Conservation (phyloP, 1,140 invertebrate species). For the Chlorops oryzae region DNA sequence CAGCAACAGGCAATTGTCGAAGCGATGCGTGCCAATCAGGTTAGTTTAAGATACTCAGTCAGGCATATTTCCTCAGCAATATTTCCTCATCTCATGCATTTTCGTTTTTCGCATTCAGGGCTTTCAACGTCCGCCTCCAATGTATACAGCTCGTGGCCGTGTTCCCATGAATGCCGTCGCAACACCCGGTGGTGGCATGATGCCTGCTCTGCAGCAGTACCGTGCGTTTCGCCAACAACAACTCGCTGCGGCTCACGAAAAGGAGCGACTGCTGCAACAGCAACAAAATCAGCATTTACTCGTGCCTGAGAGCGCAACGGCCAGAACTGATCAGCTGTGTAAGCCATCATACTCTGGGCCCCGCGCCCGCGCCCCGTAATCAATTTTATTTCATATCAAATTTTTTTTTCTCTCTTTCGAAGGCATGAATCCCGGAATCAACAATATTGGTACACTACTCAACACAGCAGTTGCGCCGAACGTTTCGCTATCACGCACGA, state of each 20-base stretch:
- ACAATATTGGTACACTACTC: slow-evolving; percentile 70
- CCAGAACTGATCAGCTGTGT: slow-evolving; percentile 48
- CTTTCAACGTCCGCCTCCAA: slow-evolving; percentile 43
- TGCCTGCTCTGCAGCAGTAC: slow-evolving; percentile 42
- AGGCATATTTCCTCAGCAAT: neutral
- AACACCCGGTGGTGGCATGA: slow-evolving; percentile 29
- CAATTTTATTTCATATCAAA: too few relatives aligned
- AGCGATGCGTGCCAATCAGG: slow-evolving; percentile 24
- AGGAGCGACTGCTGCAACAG: slow-evolving; percentile 58
- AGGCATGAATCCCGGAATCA: slow-evolving; percentile 57
- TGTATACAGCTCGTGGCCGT: slow-evolving; percentile 32
- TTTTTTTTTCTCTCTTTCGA: slow-evolving; percentile 14
- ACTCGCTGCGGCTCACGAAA: slow-evolving; percentile 49
- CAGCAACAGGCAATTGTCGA: slow-evolving; percentile 22
- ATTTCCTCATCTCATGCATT: neutral
- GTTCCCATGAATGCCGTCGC: slow-evolving; percentile 41
- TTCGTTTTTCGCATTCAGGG: slow-evolving; percentile 15
- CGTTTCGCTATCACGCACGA: slow-evolving; percentile 65
- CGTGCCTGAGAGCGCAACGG: slow-evolving; percentile 59
- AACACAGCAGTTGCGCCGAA: slow-evolving; percentile 76
- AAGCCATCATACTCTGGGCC: too few relatives aligned
- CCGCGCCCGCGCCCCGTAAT: too few relatives aligned
- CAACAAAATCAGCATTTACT: slow-evolving; percentile 67
- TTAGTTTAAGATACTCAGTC: neutral
- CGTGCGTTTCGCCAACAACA: slow-evolving; percentile 37